phyloP scores from a whole-genome alignment of 2,888 invertebrate genomes.

The Vanessa cardui region DNA sequence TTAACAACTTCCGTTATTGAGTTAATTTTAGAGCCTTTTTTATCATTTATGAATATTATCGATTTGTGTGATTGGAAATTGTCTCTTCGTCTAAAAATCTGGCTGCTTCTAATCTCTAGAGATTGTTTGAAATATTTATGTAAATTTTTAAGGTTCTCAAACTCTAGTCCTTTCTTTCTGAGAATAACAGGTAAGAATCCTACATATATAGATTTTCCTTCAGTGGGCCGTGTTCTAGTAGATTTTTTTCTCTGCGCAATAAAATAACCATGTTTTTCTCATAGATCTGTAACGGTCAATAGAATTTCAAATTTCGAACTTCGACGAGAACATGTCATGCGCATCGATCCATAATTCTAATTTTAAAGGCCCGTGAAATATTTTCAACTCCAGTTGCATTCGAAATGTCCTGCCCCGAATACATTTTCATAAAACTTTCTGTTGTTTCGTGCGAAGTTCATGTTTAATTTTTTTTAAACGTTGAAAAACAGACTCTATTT shows the following conservation, averaged over 20 bases:
- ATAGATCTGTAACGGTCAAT: slow-evolving; percentile 56
- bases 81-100: neutral
- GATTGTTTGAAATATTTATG: no score
- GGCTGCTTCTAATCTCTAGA: no score
- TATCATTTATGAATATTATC: no score
- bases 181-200: no score
- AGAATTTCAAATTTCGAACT: slow-evolving; percentile 62
- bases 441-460: slow-evolving; percentile 8
- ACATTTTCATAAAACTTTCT: slow-evolving; percentile 33
- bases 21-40: no score
- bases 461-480: slow-evolving; percentile 9
- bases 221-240: neutral
- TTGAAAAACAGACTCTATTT: neutral
- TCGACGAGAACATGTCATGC: slow-evolving; percentile 53
- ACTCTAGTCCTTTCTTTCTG: no score
- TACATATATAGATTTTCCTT: no score
- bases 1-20: no score
- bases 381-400: slow-evolving; percentile 46
- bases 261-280: slow-evolving; percentile 14
- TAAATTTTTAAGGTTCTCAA: no score
- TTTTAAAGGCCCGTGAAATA: slow-evolving; percentile 59
- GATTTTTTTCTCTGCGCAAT: neutral
- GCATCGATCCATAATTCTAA: slow-evolving; percentile 55
- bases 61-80: neutral
- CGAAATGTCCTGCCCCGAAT: slow-evolving; percentile 39